Conservation (phyloP, 92 coral and sea anemone genomes). For the Heliopora coerulea region DNA sequence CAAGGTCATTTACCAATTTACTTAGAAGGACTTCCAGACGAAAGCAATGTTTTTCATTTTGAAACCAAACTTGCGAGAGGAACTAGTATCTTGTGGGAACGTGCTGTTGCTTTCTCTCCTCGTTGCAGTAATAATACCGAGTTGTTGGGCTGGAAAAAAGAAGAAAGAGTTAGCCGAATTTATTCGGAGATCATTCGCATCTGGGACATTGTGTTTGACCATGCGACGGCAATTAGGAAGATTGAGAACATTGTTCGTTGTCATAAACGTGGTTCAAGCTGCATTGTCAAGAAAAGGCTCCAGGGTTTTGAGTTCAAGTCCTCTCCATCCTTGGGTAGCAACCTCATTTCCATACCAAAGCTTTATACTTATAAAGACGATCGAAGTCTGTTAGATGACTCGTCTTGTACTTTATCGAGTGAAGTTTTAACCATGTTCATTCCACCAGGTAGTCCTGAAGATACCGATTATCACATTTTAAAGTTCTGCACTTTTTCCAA, state of each 20-base stretch:
- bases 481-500: slow-evolving; percentile 85
- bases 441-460: slow-evolving; percentile 96
- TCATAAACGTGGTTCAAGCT: slow-evolving; percentile 81
- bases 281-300: slow-evolving; percentile 75
- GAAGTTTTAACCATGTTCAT: slow-evolving; percentile 57
- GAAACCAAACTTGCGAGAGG: slow-evolving; percentile 70
- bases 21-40: slow-evolving; percentile 68
- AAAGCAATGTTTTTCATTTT: slow-evolving; percentile 50
- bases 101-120: slow-evolving; percentile 85
- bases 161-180: slow-evolving; percentile 36
- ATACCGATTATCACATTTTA: slow-evolving; percentile 89
- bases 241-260: slow-evolving; percentile 75
- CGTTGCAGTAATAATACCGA: slow-evolving; percentile 77
- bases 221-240: slow-evolving; percentile 62
- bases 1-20: slow-evolving; percentile 61
- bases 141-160: slow-evolving; percentile 44
- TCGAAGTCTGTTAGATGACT: background rate
- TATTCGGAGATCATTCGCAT: slow-evolving; percentile 94
- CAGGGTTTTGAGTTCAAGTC: slow-evolving; percentile 46
- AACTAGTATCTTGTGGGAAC: slow-evolving; percentile 80
- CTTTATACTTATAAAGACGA: slow-evolving; percentile 32
- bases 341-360: background rate
- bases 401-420: background rate
- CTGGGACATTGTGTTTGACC: slow-evolving; percentile 88
- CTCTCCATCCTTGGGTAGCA: background rate